phyloP scores from a whole-genome alignment of 2,888 invertebrate species.

The Cotesia congregata region DNA sequence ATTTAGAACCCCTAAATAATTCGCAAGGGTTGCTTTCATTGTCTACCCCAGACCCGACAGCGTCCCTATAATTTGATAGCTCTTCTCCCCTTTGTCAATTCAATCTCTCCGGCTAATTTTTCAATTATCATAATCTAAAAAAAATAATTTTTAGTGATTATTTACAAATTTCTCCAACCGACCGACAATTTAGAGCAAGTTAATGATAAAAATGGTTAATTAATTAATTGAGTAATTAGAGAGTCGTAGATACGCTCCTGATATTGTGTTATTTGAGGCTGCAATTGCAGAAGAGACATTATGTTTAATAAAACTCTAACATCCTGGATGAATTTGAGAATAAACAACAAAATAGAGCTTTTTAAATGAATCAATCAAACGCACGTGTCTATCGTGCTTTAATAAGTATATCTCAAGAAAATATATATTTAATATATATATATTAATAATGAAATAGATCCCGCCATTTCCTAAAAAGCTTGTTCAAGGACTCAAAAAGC shows the following conservation, averaged over 20 bases:
- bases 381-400: neutral
- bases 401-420: neutral
- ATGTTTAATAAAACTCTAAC: slow-evolving; percentile 43
- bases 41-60: neutral
- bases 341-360: slow-evolving; percentile 56
- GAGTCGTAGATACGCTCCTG: slow-evolving; percentile 52
- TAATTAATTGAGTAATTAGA: neutral
- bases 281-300: slow-evolving; percentile 53
- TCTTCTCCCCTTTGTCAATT: neutral
- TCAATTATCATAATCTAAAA: neutral
- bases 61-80: neutral
- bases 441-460: neutral
- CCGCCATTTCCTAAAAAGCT: slow-evolving; percentile 1
- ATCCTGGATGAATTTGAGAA: slow-evolving; percentile 36
- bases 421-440: neutral
- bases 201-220: neutral
- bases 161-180: neutral
- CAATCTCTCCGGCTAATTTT: neutral
- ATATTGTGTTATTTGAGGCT: slow-evolving; percentile 54
- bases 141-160: neutral
- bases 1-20: slow-evolving; percentile 11
- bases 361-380: slow-evolving; percentile 19
- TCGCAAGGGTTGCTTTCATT: neutral
- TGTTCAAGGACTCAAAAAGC: neutral
- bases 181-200: neutral